Evolutionary conservation across 2,797 vertebrate species (phyloP).

Genomic region (Emys orbicularis): DNA sequence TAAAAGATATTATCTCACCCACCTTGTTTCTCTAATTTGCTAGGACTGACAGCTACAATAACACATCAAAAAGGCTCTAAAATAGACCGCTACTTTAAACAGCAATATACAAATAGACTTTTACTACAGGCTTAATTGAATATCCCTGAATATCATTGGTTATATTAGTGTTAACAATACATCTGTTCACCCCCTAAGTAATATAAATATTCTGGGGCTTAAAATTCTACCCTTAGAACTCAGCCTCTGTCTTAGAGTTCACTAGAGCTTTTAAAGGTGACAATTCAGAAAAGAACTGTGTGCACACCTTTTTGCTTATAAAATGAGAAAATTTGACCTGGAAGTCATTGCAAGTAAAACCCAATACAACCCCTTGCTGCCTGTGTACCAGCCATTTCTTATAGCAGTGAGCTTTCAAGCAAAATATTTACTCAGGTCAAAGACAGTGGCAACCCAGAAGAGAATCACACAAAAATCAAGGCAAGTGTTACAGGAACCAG

Average conservation of each 20-base stretch:
- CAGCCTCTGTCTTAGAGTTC: neutral
- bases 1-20: neutral
- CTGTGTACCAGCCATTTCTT: slow-evolving; percentile 6
- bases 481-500: neutral
- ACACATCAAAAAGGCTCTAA: neutral
- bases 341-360: neutral
- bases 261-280: neutral
- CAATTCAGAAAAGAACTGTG: neutral
- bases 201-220: slow-evolving; percentile 11
- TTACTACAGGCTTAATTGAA: slow-evolving; percentile 1
- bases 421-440: slow-evolving; percentile 30
- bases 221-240: slow-evolving; percentile 22
- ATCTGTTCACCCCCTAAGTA: neutral
- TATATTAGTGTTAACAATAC: neutral
- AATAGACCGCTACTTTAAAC: neutral
- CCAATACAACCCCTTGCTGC: neutral
- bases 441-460: neutral
- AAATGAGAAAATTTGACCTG: slow-evolving; percentile 19
- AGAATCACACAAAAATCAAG: neutral
- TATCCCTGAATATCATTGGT: neutral
- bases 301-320: neutral
- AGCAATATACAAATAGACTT: neutral
- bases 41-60: neutral
- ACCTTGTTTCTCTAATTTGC: neutral
- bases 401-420: neutral